phyloP scores from a whole-genome alignment of 2,797 vertebrate species.

The Diceros bicornis region DNA sequence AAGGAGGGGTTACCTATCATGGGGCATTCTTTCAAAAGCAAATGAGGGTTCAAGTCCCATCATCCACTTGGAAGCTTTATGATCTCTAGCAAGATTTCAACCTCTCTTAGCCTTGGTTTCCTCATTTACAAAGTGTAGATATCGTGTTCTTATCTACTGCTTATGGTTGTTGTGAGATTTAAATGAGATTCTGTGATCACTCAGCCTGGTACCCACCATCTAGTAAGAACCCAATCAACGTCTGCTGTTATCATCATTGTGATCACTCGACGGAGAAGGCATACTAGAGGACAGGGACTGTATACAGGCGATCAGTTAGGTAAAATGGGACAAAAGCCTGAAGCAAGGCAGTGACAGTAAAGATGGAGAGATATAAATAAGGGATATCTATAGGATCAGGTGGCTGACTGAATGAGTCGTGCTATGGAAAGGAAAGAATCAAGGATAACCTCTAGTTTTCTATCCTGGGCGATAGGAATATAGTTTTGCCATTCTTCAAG shows the following conservation, averaged over 20 bases:
- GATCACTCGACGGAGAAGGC: neutral
- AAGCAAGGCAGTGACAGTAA: neutral
- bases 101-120: neutral
- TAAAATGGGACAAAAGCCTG: neutral
- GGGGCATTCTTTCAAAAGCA: neutral
- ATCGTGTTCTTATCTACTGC: neutral
- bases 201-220: neutral
- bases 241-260: neutral
- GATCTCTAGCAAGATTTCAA: neutral
- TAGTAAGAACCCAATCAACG: neutral
- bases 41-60: neutral
- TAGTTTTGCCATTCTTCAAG: neutral
- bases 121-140: neutral
- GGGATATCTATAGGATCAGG: rapidly evolving
- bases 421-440: neutral
- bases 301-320: neutral
- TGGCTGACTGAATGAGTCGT: neutral
- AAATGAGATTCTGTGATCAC: neutral
- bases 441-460: neutral
- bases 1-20: rapidly evolving
- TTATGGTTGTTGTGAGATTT: neutral
- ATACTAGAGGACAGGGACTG: neutral
- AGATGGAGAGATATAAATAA: neutral
- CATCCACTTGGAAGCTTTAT: neutral
- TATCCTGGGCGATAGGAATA: neutral